These are phyloP conservation scores for Xylocopa sonorina DNA, from an alignment of 1,140 invertebrate species.

Conservation along the genomic window DNA sequence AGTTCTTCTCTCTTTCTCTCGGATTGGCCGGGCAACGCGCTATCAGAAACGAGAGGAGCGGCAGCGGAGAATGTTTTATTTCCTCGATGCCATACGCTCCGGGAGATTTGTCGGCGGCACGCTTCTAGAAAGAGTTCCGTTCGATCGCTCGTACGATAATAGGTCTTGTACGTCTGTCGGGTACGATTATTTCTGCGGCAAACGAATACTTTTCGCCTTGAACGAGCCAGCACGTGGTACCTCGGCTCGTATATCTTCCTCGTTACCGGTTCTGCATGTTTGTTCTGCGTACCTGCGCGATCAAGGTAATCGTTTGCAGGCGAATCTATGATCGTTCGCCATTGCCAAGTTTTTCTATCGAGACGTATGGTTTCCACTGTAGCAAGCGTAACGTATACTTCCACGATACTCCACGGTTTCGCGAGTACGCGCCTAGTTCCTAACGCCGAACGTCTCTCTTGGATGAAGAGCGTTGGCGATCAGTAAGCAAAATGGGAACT, in stretches of 20 bases:
- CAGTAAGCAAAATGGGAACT: not conserved
- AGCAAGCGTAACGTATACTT: constrained; percentile 19
- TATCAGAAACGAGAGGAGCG: constrained; percentile 55
- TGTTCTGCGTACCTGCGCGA: not conserved
- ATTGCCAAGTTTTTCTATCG: constrained; percentile 6
- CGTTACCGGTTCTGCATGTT: not conserved
- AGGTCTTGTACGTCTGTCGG: constrained; percentile 26
- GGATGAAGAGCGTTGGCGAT: constrained; percentile 10
- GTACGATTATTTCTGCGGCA: not conserved
- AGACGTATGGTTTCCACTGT: not conserved
- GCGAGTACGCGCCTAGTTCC: constrained; percentile 54
- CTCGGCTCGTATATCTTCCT: not conserved
- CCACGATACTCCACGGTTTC: constrained; percentile 16
- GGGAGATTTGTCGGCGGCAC: constrained; percentile 59
- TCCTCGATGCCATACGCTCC: constrained; percentile 39
- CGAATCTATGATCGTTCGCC: constrained; percentile 9
- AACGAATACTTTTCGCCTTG: not conserved
- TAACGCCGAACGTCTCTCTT: constrained; percentile 44
- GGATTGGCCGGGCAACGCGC: constrained; percentile 24
- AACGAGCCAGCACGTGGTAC: not conserved
- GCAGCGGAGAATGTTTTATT: constrained; percentile 62
- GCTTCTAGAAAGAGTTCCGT: constrained; percentile 35
- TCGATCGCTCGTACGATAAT: constrained; percentile 58
- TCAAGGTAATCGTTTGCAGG: not conserved
- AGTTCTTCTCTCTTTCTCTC: constrained; percentile 68